Conservation (phyloP, 2,797 vertebrate species). For the Enteromius fasciolatus region DNA sequence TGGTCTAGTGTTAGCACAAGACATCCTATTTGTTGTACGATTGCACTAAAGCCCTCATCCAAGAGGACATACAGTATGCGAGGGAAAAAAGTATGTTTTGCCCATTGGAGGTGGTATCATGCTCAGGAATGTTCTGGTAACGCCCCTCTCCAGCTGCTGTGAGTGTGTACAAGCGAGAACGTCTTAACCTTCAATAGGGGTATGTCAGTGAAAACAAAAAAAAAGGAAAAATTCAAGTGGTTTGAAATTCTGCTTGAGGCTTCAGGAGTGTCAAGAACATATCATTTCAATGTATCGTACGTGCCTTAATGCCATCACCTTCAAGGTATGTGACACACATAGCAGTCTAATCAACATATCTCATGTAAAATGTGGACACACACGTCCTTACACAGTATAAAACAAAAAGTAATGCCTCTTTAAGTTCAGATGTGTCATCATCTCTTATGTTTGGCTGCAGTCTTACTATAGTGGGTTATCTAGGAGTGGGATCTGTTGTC, state of each 20-base stretch:
- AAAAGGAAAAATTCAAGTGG: not conserved
- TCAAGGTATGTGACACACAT: not conserved
- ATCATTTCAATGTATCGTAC: not conserved
- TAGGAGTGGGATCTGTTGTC: conserved; percentile 42
- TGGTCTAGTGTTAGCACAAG: conserved; percentile 10
- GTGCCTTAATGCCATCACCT: not conserved
- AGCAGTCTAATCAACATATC: conserved; percentile 19
- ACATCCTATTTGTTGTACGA: conserved; percentile 22
- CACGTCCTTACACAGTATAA: not conserved
- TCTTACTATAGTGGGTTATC: conserved; percentile 49
- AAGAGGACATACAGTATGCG: not conserved
- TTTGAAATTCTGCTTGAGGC: not conserved
- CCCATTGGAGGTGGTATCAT: conserved; percentile 42
- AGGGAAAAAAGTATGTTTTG: conserved; percentile 26
- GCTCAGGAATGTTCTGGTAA: conserved; percentile 54
- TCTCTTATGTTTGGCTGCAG: not conserved
- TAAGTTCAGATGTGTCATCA: not conserved
- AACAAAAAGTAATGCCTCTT: not conserved
- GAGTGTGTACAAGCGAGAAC: not conserved
- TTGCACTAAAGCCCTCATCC: conserved; percentile 38
- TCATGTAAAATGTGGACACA: not conserved
- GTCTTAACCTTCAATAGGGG: conserved; percentile 26
- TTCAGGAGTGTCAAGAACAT: conserved; percentile 4
- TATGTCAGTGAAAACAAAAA: conserved; percentile 19
- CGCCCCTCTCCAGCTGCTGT: conserved; percentile 31